These are phyloP conservation scores for Crossocerus cetratus DNA, from an alignment of 2,888 invertebrate genomes.

Conservation along the genomic window DNA sequence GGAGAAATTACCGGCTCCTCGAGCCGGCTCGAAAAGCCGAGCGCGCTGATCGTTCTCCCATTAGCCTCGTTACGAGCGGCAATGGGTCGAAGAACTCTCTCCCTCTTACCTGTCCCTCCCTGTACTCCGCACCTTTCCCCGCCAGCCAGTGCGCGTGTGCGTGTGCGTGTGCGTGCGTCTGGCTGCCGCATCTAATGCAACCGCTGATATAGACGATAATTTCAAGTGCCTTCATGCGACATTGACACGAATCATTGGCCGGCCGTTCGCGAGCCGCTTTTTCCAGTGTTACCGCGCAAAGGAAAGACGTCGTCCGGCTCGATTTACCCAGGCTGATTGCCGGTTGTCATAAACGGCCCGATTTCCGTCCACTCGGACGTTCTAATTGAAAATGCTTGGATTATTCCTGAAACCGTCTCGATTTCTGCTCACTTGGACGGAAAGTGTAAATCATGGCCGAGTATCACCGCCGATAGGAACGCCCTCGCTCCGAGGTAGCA, in stretches of 20 bases:
- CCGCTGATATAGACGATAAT: neutral
- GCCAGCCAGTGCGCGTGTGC: neutral
- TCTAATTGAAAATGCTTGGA: constrained; percentile 15
- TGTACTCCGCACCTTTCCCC: neutral
- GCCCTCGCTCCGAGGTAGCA: constrained; percentile 8
- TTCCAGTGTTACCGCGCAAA: neutral
- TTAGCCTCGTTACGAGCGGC: constrained; percentile 71
- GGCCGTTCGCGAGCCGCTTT: neutral
- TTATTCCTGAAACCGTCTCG: too few relatives aligned
- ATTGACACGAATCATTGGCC: constrained; percentile 1
- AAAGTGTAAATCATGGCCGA: too few relatives aligned
- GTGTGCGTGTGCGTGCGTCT: neutral
- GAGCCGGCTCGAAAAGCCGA: constrained; percentile 65
- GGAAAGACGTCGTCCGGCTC: too few relatives aligned
- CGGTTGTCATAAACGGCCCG: constrained; percentile 19
- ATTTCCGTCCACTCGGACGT: neutral
- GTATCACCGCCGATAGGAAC: constrained; percentile 6
- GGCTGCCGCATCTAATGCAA: neutral
- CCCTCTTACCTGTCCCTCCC: constrained; percentile 29
- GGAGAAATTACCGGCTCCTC: constrained; percentile 70
- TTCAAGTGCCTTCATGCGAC: neutral
- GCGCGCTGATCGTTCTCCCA: constrained; percentile 66
- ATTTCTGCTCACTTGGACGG: too few relatives aligned
- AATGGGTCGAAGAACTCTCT: constrained; percentile 60
- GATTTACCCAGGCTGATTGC: constrained; percentile 14